Base-by-base conservation (phyloP, 2,797 vertebrate species). In the Phylloscopus collybita region DNA sequence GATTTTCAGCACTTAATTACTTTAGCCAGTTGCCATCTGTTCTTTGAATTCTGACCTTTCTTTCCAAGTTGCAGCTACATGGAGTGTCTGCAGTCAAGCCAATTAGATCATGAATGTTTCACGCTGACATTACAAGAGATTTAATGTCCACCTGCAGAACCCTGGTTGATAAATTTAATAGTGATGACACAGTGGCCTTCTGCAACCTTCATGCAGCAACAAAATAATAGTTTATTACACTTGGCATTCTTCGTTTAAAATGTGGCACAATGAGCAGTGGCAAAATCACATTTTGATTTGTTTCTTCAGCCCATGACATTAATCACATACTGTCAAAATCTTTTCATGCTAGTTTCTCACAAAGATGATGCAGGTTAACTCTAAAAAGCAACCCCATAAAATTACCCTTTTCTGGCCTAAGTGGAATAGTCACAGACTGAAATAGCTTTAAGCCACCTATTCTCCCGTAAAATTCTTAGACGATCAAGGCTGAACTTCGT, bases 21-120 rank as follows among this genome's bases (percentile, higher is more conserved):
- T 97, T 97, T 94, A 97, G 75, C 94, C 92, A 92, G 87, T 97
- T 97, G 96, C 96, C 97, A 97, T 97, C 96, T 98, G 98, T 96
- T 98, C 86, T 90, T 96, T 97, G 88, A 97, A 96, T 98, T 97
- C 81, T 97, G 92, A 95, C 92, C 95, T 98, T 97, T 97, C 65
- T 91, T 94, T 93, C 38, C 81, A 94, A 95, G 79, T 91, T 95
- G 61, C 73, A 22, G 86, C 74, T 90, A 83, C 92, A 95, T 34
- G 82, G 71, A 96, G 91, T 79, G 72, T 96, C 88, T 92, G 73
- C 92, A 94, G 89, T 87, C 56, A 93, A 95, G 86, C 65, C 95
- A 91, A 95, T 96, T 95, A 92, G 81, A 88, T 95, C 94, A 96
- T 89, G 84, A 86, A 82, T 94, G 88, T 93, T 97, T 96, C 92